A percentile compares a stretch with the other conserved stretches of the same genome.
Conservation (phyloP, 2,797 vertebrate genomes). For the Cynodonichthys magdalenae region DNA sequence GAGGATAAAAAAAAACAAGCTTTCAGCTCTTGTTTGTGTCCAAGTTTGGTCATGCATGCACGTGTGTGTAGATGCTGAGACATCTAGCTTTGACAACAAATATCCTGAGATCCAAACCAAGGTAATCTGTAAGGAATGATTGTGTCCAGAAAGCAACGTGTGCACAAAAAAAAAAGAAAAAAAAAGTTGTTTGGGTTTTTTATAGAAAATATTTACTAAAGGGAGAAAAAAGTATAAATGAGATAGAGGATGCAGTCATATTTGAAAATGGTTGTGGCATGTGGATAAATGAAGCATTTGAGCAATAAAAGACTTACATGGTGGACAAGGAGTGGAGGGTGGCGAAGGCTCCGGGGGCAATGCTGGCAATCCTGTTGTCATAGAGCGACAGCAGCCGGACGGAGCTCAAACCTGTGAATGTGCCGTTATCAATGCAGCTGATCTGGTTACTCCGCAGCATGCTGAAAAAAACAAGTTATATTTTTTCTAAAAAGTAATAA, state of each 20-base stretch:
- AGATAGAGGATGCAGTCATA: too few relatives aligned
- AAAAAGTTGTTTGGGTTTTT: not conserved
- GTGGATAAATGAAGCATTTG: not conserved
- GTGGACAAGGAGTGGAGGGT: constrained; percentile 96
- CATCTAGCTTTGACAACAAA: constrained; percentile 62
- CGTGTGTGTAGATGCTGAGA: constrained; percentile 49
- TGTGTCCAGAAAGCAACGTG: constrained; percentile 46
- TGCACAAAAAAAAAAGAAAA: too few relatives aligned
- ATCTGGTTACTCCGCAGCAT: constrained; percentile 98
- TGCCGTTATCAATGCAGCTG: constrained; percentile 94
- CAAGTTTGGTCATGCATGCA: not conserved
- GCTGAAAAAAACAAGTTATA: constrained; percentile 67
- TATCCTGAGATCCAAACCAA: constrained; percentile 56
- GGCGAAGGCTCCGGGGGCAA: constrained; percentile 92
- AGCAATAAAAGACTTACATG: constrained; percentile 82
- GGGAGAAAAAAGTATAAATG: too few relatives aligned
- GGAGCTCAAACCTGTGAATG: constrained; percentile 94
- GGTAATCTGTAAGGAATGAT: constrained; percentile 56
- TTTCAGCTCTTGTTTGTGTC: constrained; percentile 8
- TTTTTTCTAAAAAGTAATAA: not conserved
- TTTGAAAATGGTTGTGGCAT: too few relatives aligned
- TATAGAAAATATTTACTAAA: not conserved
- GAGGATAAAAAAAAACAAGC: constrained; percentile 26
- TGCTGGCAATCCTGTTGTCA: constrained; percentile 94
- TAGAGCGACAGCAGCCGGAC: constrained; percentile 96